phyloP scores from a whole-genome alignment of 1,140 invertebrate species.

The Orchesella cincta region DNA sequence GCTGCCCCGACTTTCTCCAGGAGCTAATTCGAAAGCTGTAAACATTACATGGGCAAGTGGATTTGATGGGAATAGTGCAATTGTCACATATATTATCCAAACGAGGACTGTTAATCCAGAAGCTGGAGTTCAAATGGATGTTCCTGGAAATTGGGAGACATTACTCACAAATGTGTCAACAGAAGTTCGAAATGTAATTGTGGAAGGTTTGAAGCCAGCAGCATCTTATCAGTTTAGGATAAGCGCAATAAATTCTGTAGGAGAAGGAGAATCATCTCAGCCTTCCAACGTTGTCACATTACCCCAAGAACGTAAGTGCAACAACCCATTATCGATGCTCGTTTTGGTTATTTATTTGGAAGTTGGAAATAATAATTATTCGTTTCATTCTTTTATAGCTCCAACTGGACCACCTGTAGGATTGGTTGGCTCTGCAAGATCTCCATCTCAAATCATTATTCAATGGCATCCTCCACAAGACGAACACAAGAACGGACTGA shows the following conservation, averaged over 20 bases:
- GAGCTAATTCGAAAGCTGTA: conserved; percentile 60
- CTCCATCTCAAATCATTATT: conserved; percentile 91
- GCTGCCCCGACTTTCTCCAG: conserved; percentile 54
- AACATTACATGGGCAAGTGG: conserved; percentile 92
- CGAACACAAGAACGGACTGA: conserved; percentile 90
- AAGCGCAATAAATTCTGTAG: conserved; percentile 91
- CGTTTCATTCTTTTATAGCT: conserved; percentile 57
- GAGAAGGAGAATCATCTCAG: conserved; percentile 85
- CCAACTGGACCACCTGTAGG: conserved; percentile 85
- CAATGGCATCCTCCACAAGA: conserved; percentile 95
- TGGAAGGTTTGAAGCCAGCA: conserved; percentile 82
- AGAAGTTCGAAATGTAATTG: conserved; percentile 74
- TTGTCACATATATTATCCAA: conserved; percentile 90
- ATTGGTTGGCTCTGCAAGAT: conserved; percentile 87
- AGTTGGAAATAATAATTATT: background rate
- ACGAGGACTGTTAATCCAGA: conserved; percentile 78
- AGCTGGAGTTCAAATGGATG: conserved; percentile 62
- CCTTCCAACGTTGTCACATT: conserved; percentile 83
- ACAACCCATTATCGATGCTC: conserved; percentile 67
- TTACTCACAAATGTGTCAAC: conserved; percentile 83
- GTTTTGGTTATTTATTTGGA: background rate
- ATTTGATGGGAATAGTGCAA: conserved; percentile 95
- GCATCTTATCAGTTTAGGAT: conserved; percentile 94
- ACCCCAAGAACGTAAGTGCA: conserved; percentile 93
- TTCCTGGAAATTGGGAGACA: conserved; percentile 70